Evolutionary conservation across 2,888 invertebrate species (phyloP).

Genomic region (Spatulosminthurus flaviceps): DNA sequence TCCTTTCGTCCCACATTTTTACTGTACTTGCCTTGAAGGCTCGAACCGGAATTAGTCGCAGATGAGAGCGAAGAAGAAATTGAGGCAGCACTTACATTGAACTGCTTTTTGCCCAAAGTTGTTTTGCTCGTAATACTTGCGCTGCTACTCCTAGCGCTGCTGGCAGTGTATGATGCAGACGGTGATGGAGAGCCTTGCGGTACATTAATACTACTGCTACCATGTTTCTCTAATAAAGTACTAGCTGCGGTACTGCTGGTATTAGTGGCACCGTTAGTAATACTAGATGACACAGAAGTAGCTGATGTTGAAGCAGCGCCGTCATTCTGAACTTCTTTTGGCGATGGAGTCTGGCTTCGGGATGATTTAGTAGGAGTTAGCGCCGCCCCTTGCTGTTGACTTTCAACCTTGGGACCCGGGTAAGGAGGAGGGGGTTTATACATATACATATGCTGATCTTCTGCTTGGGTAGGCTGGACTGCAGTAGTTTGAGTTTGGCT

Average conservation of each 20-base stretch:
- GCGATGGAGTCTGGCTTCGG: background rate
- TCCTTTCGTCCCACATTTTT: conserved; percentile 15
- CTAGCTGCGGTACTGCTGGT: background rate
- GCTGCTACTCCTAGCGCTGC: conserved; percentile 28
- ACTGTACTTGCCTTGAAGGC: conserved; percentile 22
- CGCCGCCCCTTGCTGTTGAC: background rate
- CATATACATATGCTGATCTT: conserved; percentile 73
- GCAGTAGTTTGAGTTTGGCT: conserved; percentile 63
- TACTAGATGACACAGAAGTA: background rate
- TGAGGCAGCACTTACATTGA: conserved; percentile 21
- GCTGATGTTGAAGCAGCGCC: background rate
- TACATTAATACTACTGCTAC: background rate
- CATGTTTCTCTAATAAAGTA: background rate
- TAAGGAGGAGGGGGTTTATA: conserved; percentile 88
- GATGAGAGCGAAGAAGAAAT: conserved; percentile 15
- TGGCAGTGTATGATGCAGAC: background rate
- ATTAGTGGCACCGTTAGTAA: background rate
- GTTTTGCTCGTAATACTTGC: conserved; percentile 2
- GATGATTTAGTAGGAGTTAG: background rate
- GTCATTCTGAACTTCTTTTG: background rate
- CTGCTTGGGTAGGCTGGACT: conserved; percentile 67
- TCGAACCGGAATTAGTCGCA: conserved; percentile 15
- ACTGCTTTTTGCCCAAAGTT: conserved; percentile 22
- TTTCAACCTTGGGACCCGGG: conserved; percentile 72
- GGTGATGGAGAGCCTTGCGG: conserved; percentile 11